Evolutionary conservation across 2,888 invertebrate genomes (phyloP).

Genomic region (Drosophila buzzatii): DNA sequence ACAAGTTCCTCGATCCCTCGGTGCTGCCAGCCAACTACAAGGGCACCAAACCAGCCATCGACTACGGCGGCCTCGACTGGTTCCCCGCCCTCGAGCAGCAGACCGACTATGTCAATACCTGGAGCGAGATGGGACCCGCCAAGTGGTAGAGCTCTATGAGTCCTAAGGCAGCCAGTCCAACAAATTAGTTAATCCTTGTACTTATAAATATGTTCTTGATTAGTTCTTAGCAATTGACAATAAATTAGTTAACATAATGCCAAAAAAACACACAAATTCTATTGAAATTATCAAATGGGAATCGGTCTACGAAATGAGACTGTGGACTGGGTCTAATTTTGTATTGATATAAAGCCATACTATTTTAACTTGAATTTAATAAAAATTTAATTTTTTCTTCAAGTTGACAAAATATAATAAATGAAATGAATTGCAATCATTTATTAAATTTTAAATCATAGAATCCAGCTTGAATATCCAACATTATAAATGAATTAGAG

Average conservation of each 20-base stretch:
- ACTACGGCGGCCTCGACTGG: constrained; percentile 93
- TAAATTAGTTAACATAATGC: constrained; percentile 70
- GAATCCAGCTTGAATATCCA: too few relatives aligned
- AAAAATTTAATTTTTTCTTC: too few relatives aligned
- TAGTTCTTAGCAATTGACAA: constrained; percentile 70
- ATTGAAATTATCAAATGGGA: not conserved
- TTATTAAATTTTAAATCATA: not conserved
- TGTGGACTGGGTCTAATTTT: not conserved
- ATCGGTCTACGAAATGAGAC: not conserved
- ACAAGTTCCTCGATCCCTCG: constrained; percentile 89
- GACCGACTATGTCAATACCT: constrained; percentile 88
- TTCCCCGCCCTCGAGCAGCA: constrained; percentile 89
- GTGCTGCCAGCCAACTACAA: constrained; percentile 92
- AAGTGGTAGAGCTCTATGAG: constrained; percentile 83
- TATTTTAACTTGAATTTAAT: too few relatives aligned
- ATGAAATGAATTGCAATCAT: not conserved
- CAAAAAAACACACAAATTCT: not conserved
- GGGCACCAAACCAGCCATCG: constrained; percentile 90
- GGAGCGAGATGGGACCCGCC: constrained; percentile 89
- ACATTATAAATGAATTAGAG: too few relatives aligned
- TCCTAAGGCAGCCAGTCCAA: constrained; percentile 33
- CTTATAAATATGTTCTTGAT: constrained; percentile 63
- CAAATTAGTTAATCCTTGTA: constrained; percentile 60
- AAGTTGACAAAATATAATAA: not conserved
- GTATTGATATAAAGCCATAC: too few relatives aligned